phyloP scores from a whole-genome alignment of 2,113 vertebrate species.

The Silurus meridionalis region DNA sequence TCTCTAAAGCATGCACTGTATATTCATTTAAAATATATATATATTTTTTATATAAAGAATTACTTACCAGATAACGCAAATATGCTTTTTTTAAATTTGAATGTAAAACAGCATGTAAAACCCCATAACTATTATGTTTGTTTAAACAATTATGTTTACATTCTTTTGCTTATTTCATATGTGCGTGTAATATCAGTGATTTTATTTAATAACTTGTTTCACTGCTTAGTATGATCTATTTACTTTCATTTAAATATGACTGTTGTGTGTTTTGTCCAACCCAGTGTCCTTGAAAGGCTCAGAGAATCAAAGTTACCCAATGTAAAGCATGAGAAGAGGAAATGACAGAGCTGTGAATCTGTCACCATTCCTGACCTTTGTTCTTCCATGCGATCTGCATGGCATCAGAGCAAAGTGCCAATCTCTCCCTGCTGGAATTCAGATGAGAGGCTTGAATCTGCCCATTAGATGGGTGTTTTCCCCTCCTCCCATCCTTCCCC shows the following conservation, averaged over 20 bases:
- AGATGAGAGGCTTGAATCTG: not conserved
- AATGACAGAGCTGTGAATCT: slow-evolving; percentile 18
- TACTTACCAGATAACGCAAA: not conserved
- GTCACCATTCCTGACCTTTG: not conserved
- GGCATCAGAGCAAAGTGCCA: slow-evolving; percentile 29
- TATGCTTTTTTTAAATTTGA: no score
- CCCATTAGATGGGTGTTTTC: slow-evolving; percentile 40
- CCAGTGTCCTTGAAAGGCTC: not conserved
- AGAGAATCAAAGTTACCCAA: not conserved
- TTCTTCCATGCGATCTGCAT: not conserved
- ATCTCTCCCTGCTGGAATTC: slow-evolving; percentile 20
- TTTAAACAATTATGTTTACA: not conserved
- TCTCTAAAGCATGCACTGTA: not conserved
- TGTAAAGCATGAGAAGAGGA: not conserved
- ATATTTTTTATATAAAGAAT: not conserved
- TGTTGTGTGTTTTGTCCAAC: not conserved
- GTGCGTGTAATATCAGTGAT: not conserved
- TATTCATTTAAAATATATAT: not conserved
- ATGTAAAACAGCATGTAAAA: not conserved
- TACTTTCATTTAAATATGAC: not conserved
- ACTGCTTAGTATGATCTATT: not conserved
- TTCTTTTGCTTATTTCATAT: not conserved
- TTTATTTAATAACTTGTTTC: not conserved
- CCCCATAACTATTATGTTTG: not conserved
- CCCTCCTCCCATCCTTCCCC: slow-evolving; percentile 39